Conservation (phyloP, 2,113 vertebrate species). For the Recurvirostra avosetta region DNA sequence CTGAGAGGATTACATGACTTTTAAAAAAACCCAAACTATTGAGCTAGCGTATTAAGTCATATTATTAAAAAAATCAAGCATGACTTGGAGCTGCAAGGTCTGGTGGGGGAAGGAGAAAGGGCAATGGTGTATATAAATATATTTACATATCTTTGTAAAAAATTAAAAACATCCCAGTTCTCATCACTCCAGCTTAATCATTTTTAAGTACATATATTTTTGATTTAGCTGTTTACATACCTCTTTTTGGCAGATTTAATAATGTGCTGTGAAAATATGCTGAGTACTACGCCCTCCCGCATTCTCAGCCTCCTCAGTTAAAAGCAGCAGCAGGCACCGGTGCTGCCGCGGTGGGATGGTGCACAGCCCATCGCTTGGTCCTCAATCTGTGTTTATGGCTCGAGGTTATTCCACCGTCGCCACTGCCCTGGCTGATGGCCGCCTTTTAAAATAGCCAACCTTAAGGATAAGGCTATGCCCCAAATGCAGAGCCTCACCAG, state of each 20-base stretch:
- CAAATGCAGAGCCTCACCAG: no score
- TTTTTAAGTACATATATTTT: neutral
- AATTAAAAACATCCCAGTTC: neutral
- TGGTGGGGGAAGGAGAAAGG: neutral
- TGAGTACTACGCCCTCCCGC: rapidly evolving
- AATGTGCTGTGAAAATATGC: neutral
- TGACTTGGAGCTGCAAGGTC: neutral
- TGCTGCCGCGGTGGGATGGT: rapidly evolving
- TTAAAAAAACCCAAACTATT: neutral
- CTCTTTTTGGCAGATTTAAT: neutral
- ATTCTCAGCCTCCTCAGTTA: rapidly evolving
- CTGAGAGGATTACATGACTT: conserved; percentile 39
- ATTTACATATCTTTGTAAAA: neutral
- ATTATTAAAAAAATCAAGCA: conserved; percentile 16
- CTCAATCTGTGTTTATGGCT: no score
- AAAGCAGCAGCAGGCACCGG: neutral
- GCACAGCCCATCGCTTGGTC: rapidly evolving
- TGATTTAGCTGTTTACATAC: neutral
- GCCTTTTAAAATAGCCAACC: neutral
- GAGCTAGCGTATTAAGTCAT: conserved; percentile 11
- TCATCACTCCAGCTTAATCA: neutral
- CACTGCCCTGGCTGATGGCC: neutral
- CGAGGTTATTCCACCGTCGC: neutral
- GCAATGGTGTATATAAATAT: neutral
- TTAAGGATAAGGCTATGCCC: neutral